Percentiles rank a stretch among this genome's conserved stretches.
Conservation (phyloP, 2,888 invertebrate genomes). For the Abscondita cerata region DNA sequence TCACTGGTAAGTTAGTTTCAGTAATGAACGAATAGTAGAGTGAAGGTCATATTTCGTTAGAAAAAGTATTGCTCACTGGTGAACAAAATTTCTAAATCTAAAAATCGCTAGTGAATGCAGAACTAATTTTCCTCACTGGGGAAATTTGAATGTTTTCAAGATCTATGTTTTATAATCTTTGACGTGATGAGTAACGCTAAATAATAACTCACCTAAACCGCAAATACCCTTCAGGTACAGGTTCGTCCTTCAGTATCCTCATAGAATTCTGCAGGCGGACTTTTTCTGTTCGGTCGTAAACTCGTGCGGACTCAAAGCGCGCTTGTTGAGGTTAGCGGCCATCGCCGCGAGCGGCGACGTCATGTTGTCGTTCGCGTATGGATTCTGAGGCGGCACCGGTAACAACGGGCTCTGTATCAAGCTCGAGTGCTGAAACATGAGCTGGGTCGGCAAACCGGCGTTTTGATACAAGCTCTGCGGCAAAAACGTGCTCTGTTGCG, state of each 20-base stretch:
- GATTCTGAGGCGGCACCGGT: conserved; percentile 48
- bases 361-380: conserved; percentile 53
- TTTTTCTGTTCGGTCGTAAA: conserved; percentile 68
- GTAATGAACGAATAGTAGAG: no score
- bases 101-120: no score
- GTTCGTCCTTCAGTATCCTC: conserved; percentile 86
- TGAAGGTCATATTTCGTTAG: no score
- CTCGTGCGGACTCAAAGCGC: conserved; percentile 61
- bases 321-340: conserved; percentile 63
- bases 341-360: conserved; percentile 61
- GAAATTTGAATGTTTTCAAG: no score
- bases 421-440: conserved; percentile 57
- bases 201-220: conserved; percentile 68
- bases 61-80: no score
- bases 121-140: no score
- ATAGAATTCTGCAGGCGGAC: conserved; percentile 71
- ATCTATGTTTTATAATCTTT: no score
- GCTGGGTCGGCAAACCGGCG: conserved; percentile 51
- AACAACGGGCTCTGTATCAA: conserved; percentile 56
- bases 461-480: conserved; percentile 56
- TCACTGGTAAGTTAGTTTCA: no score
- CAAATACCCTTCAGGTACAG: conserved; percentile 87
- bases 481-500: conserved; percentile 55
- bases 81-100: no score
- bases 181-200: no score